These are phyloP conservation scores for Microtus montanus DNA, from an alignment of 2,113 vertebrate genomes.

Conservation along the genomic window DNA sequence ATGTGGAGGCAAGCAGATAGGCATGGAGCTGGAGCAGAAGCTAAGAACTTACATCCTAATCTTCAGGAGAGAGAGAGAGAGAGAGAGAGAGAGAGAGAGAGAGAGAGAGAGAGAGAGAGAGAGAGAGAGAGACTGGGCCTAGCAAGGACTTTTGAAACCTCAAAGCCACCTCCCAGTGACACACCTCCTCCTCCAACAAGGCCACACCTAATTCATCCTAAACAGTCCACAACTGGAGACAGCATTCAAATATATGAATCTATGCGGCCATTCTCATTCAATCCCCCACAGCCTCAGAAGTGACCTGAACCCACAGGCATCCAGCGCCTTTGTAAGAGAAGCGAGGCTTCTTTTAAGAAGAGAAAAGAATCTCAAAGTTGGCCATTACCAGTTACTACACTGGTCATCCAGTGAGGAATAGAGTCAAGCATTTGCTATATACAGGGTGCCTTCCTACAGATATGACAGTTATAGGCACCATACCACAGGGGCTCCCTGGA, in stretches of 20 bases:
- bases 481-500: not conserved
- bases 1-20: not conserved
- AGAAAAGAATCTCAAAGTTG: not conserved
- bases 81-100: not conserved
- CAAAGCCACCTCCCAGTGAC: not conserved
- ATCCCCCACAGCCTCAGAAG: not conserved
- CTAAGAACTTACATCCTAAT: not conserved
- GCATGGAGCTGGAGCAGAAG: not conserved
- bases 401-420: not conserved
- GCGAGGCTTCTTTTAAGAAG: not conserved
- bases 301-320: not conserved
- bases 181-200: not conserved
- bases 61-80: not conserved
- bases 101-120: not conserved
- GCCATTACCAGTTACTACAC: not conserved
- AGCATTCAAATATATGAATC: not conserved
- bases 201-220: not conserved
- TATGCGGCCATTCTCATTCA: not conserved
- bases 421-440: not conserved
- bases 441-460: not conserved
- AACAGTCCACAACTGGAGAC: not conserved
- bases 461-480: no score
- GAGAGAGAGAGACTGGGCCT: not conserved
- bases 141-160: not conserved
- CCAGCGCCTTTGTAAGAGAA: not conserved